Evolutionary conservation across 2,113 vertebrate species (phyloP).

Genomic region (Eonycteris spelaea): DNA sequence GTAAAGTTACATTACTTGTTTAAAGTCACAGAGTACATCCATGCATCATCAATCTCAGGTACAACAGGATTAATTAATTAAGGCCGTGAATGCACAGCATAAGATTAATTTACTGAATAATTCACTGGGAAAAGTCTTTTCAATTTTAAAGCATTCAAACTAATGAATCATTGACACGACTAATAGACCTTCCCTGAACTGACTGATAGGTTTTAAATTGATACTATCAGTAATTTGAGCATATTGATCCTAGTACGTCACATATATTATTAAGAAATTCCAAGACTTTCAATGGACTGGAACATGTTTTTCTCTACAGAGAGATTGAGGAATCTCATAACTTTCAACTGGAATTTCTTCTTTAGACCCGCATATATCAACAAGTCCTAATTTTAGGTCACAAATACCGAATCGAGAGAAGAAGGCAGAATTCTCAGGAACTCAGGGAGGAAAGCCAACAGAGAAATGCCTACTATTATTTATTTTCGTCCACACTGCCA

Average conservation of each 20-base stretch:
- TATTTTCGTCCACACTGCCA: not conserved
- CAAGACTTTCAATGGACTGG: not conserved
- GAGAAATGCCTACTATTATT: not conserved
- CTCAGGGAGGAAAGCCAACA: not conserved
- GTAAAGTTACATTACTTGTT: not conserved
- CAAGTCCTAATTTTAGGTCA: not conserved
- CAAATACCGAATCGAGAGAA: not conserved
- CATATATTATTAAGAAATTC: not conserved
- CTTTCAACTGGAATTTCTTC: not conserved
- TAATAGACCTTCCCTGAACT: slow-evolving; percentile 26
- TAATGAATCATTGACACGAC: slow-evolving; percentile 18
- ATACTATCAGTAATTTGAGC: slow-evolving; percentile 16
- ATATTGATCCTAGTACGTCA: not conserved
- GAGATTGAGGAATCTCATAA: not conserved
- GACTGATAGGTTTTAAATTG: slow-evolving; percentile 48
- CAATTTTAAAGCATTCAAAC: slow-evolving; percentile 9
- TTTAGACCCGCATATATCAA: not conserved
- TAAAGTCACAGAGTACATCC: slow-evolving; percentile 29
- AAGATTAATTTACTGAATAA: slow-evolving; percentile 60
- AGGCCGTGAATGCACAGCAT: not conserved
- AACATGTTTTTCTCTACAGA: not conserved
- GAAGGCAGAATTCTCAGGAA: not conserved
- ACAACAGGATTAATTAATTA: slow-evolving; percentile 37
- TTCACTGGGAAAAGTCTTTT: slow-evolving; percentile 29
- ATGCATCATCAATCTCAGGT: not conserved